These are phyloP conservation scores for Formica selysi DNA, from an alignment of 1,140 invertebrate species.

Conservation along the genomic window DNA sequence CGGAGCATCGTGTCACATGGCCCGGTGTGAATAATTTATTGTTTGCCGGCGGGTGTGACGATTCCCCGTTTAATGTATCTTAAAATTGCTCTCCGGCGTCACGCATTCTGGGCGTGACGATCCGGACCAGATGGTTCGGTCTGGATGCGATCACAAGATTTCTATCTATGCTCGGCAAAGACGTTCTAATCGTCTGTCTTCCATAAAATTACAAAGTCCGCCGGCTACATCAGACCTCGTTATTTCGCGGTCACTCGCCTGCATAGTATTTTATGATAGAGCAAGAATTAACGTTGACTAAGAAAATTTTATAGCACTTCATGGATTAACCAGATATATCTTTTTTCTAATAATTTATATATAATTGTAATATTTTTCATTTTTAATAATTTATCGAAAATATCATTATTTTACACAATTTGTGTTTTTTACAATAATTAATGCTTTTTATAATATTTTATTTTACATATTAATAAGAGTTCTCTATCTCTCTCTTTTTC, in stretches of 20 bases:
- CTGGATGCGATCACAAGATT: constrained; percentile 29
- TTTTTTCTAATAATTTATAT: constrained; percentile 2
- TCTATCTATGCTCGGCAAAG: constrained; percentile 48
- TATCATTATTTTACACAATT: neutral
- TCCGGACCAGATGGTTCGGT: constrained; percentile 54
- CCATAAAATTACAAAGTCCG: constrained; percentile 47
- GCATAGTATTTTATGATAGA: constrained; percentile 7
- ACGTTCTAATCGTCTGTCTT: constrained; percentile 50
- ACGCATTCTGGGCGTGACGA: constrained; percentile 52
- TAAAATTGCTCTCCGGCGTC: constrained; percentile 24
- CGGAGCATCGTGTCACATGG: constrained; percentile 28
- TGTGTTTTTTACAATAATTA: neutral
- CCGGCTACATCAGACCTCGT: constrained; percentile 36
- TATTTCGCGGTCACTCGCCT: constrained; percentile 5
- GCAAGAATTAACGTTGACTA: constrained; percentile 1
- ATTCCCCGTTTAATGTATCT: constrained; percentile 39
- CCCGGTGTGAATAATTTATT: constrained; percentile 51
- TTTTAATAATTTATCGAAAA: constrained; percentile 14
- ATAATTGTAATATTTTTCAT: constrained; percentile 11
- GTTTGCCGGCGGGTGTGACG: constrained; percentile 11
- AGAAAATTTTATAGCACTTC: constrained; percentile 14
- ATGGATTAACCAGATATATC: neutral
- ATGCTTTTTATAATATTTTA: neutral
- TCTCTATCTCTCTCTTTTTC: too few relatives aligned
- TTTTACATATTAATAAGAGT: neutral